Percentiles rank a stretch among this genome's conserved stretches.
phyloP scores from a whole-genome alignment of 2,888 invertebrate genomes.

The Napeogenes inachia region DNA sequence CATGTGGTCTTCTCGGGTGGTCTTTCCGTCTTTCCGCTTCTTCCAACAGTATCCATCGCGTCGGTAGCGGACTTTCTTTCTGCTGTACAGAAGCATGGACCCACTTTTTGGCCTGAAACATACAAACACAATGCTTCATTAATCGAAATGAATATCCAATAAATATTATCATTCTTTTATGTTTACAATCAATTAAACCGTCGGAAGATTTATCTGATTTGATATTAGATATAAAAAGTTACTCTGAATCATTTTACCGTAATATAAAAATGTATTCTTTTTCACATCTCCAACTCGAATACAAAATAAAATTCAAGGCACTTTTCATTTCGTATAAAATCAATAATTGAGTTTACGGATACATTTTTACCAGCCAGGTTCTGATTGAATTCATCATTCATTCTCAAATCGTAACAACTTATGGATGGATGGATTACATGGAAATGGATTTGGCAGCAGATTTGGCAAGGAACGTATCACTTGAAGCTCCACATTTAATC shows the following conservation, averaged over 20 bases:
- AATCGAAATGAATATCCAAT: neutral
- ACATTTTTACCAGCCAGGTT: slow-evolving; percentile 21
- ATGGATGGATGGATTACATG: slow-evolving; percentile 32
- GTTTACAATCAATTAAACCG: no score
- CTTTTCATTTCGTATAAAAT: slow-evolving; percentile 5
- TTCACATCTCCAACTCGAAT: neutral
- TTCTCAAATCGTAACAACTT: slow-evolving; percentile 26
- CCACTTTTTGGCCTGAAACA: slow-evolving; percentile 93
- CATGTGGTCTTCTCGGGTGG: slow-evolving; percentile 99
- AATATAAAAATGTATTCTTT: neutral
- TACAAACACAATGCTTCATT: slow-evolving; percentile 29
- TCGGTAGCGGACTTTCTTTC: slow-evolving; percentile 96
- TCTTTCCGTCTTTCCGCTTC: slow-evolving; percentile 98
- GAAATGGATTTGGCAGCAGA: slow-evolving; percentile 36
- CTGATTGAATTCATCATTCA: slow-evolving; percentile 25
- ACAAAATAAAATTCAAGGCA: neutral
- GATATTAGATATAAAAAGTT: no score
- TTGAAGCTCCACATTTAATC: slow-evolving; percentile 25
- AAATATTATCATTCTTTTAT: no score
- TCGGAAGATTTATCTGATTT: no score
- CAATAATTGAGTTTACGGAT: slow-evolving; percentile 7
- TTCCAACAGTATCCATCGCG: slow-evolving; percentile 99
- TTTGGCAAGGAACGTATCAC: slow-evolving; percentile 29
- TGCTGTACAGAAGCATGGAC: slow-evolving; percentile 96
- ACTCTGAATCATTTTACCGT: neutral